phyloP scores from a whole-genome alignment of 1,140 invertebrate genomes.

The Drosophila ficusphila region DNA sequence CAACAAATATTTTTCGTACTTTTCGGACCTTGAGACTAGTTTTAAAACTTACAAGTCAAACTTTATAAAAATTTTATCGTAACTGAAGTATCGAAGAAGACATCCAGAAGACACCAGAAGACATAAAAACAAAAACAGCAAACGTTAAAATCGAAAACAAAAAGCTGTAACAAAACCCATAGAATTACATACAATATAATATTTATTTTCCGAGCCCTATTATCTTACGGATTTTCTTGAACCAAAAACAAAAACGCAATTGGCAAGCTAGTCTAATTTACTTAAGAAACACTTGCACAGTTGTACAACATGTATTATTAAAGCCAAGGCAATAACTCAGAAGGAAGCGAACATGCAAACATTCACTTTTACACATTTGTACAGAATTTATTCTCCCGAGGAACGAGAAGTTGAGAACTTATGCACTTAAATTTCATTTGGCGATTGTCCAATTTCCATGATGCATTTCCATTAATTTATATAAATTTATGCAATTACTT shows the following conservation, averaged over 20 bases:
- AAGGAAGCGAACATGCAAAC: slow-evolving; percentile 1
- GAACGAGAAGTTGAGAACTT: slow-evolving; percentile 49
- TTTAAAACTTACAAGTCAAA: too few relatives aligned
- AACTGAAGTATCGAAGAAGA: too few relatives aligned
- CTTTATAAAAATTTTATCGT: too few relatives aligned
- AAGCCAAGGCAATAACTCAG: background rate
- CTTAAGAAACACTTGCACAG: slow-evolving; percentile 1
- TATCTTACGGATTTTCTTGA: too few relatives aligned
- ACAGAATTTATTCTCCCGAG: background rate
- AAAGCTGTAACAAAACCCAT: too few relatives aligned
- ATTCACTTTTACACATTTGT: slow-evolving; percentile 12
- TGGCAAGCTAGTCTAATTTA: background rate
- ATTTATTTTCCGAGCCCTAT: too few relatives aligned
- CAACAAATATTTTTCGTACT: too few relatives aligned
- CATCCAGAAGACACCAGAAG: too few relatives aligned
- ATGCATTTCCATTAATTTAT: slow-evolving; percentile 80
- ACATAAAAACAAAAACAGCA: too few relatives aligned
- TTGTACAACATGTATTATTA: slow-evolving; percentile 1
- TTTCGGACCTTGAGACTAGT: too few relatives aligned
- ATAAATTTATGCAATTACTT: slow-evolving; percentile 82
- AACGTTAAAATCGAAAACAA: too few relatives aligned
- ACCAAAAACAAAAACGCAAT: background rate
- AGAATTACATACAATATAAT: too few relatives aligned
- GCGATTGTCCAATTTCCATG: slow-evolving; percentile 58
- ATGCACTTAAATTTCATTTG: slow-evolving; percentile 70